A percentile compares a stretch with the other conserved stretches of the same genome.
These are phyloP conservation scores for Aeoliscus strigatus DNA, from an alignment of 2,797 vertebrate species.

Conservation along the genomic window DNA sequence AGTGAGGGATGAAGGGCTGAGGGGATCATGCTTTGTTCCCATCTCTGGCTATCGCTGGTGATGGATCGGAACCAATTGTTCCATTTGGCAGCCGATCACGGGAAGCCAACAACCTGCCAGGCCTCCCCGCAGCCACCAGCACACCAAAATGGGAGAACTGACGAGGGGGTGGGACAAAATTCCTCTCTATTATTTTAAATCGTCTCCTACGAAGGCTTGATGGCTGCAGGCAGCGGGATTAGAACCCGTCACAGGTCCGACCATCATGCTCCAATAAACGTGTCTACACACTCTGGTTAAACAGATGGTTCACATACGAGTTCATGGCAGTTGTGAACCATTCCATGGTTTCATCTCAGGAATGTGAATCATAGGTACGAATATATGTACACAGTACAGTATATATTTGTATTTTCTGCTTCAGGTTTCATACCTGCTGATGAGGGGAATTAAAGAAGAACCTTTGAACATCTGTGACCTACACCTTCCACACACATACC, in stretches of 20 bases:
- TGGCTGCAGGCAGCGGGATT: slow-evolving; percentile 31
- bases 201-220: slow-evolving; percentile 48
- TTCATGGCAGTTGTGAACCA: no score
- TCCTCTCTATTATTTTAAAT: slow-evolving; percentile 55
- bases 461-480: no score
- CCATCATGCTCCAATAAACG: no score
- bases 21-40: slow-evolving; percentile 62
- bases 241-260: slow-evolving; percentile 18
- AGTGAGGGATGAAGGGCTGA: slow-evolving; percentile 38
- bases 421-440: no score
- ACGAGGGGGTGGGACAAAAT: slow-evolving; percentile 43
- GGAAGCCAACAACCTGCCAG: slow-evolving; percentile 28
- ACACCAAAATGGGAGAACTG: slow-evolving; percentile 47
- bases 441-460: no score
- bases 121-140: slow-evolving; percentile 32
- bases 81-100: slow-evolving; percentile 63
- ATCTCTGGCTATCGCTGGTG: slow-evolving; percentile 54
- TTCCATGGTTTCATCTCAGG: no score
- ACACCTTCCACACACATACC: slow-evolving; percentile 66
- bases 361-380: no score
- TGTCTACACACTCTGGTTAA: no score
- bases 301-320: no score
- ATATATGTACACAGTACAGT: no score
- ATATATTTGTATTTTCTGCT: no score
- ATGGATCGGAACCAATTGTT: slow-evolving; percentile 68